Evolutionary conservation across 1,140 invertebrate species (phyloP).

Genomic region (Colletes latitarsis): DNA sequence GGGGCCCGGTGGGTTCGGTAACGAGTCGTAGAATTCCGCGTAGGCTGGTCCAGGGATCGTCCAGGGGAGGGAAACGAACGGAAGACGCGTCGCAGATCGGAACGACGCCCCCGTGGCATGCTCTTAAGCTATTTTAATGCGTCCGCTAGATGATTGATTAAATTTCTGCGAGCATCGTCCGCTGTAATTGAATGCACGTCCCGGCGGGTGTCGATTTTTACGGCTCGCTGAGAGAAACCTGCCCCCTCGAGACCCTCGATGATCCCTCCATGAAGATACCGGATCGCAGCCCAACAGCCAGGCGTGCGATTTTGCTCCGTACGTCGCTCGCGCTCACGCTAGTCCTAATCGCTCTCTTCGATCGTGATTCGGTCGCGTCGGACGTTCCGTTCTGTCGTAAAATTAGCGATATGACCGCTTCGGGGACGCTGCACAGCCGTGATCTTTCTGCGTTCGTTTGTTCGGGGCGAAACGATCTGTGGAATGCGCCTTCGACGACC

Average conservation of each 20-base stretch:
- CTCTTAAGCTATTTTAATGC: constrained; percentile 54
- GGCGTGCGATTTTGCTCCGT: constrained; percentile 6
- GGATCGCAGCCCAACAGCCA: constrained; percentile 29
- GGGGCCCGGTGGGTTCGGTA: background rate
- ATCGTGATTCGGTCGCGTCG: background rate
- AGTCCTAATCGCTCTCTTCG: background rate
- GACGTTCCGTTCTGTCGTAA: background rate
- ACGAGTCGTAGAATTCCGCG: constrained; percentile 17
- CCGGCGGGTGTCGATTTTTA: constrained; percentile 43
- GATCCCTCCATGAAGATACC: constrained; percentile 37
- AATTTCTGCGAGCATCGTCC: constrained; percentile 54
- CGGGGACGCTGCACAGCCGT: too few species aligned
- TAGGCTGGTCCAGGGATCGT: constrained; percentile 13
- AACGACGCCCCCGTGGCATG: constrained; percentile 53
- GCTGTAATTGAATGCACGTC: constrained; percentile 64
- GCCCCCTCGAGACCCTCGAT: constrained; percentile 15
- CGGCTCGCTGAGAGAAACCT: background rate
- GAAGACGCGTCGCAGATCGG: constrained; percentile 30
- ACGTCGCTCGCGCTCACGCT: background rate
- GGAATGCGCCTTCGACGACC: too few species aligned
- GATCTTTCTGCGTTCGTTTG: too few species aligned
- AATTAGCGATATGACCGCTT: background rate
- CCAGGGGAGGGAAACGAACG: constrained; percentile 33
- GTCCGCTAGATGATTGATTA: constrained; percentile 62
- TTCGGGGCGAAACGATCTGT: too few species aligned